These are phyloP conservation scores for Scaptomyza montana DNA, from an alignment of 1,140 invertebrate species.

Conservation along the genomic window DNA sequence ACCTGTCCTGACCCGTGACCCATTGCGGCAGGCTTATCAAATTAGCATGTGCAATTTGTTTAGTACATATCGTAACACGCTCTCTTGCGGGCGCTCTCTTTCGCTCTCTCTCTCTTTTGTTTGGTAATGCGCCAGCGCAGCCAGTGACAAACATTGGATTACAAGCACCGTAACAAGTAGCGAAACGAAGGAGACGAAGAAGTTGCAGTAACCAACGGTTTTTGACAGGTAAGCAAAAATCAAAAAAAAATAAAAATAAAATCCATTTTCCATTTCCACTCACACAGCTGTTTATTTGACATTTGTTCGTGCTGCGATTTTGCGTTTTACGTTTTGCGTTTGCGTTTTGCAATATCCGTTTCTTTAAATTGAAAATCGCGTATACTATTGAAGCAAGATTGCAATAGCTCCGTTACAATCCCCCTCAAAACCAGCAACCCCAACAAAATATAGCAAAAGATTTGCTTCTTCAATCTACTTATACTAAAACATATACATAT, in stretches of 20 bases:
- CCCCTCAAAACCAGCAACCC: too few species aligned
- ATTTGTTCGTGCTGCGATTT: conserved; percentile 16
- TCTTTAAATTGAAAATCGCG: conserved; percentile 29
- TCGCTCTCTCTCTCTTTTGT: background rate
- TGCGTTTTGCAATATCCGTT: conserved; percentile 43
- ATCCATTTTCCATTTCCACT: conserved; percentile 7
- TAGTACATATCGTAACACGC: background rate
- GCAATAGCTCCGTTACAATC: background rate
- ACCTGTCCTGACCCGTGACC: conserved; percentile 31
- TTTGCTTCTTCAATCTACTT: conserved; percentile 8
- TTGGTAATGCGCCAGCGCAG: background rate
- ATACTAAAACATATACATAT: too few species aligned
- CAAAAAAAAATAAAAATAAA: conserved; percentile 32
- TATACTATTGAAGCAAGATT: background rate
- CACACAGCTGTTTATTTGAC: background rate
- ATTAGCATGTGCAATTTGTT: conserved; percentile 27
- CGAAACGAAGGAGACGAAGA: background rate
- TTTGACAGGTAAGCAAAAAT: conserved; percentile 43
- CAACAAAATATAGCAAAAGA: conserved; percentile 39
- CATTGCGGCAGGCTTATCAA: conserved; percentile 30
- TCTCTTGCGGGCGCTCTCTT: background rate
- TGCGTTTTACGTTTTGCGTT: too few species aligned
- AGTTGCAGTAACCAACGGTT: background rate
- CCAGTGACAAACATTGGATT: conserved; percentile 17
- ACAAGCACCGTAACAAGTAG: background rate